Evolutionary conservation across 2,113 vertebrate species (phyloP).

Genomic region (Odocoileus hemionus): DNA sequence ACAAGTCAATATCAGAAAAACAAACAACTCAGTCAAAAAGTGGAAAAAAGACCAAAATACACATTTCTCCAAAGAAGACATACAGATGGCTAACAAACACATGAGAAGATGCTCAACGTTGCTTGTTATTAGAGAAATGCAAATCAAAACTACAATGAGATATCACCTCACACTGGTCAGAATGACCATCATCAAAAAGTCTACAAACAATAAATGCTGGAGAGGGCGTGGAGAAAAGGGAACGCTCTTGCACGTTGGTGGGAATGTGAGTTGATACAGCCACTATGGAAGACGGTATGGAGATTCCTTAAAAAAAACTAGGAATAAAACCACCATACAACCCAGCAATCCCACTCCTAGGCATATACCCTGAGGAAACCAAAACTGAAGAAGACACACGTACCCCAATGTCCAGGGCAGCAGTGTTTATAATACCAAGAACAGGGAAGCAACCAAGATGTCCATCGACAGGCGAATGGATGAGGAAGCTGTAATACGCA

Average conservation of each 20-base stretch:
- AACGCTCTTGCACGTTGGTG: accelerated
- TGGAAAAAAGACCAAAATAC: not conserved
- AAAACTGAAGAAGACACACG: not conserved
- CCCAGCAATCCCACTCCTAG: not conserved
- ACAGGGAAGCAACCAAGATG: not conserved
- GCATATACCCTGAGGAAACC: not conserved
- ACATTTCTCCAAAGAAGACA: not conserved
- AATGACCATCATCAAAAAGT: not conserved
- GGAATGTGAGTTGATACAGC: not conserved
- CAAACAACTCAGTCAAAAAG: not conserved
- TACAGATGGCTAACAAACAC: not conserved
- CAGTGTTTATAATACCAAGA: not conserved
- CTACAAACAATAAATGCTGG: not conserved
- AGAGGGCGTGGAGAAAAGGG: not conserved
- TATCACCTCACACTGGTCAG: not conserved
- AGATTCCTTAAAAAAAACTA: not conserved
- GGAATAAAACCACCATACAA: not conserved
- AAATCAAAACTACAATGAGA: not conserved
- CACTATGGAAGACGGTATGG: not conserved
- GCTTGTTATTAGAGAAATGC: not conserved
- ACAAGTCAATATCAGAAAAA: not conserved
- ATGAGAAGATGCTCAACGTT: not conserved
- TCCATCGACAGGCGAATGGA: not conserved
- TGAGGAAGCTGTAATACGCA: not conserved
- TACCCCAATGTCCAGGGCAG: not conserved